phyloP scores from a whole-genome alignment of 2,797 vertebrate species.

The Galagoides demidoff region DNA sequence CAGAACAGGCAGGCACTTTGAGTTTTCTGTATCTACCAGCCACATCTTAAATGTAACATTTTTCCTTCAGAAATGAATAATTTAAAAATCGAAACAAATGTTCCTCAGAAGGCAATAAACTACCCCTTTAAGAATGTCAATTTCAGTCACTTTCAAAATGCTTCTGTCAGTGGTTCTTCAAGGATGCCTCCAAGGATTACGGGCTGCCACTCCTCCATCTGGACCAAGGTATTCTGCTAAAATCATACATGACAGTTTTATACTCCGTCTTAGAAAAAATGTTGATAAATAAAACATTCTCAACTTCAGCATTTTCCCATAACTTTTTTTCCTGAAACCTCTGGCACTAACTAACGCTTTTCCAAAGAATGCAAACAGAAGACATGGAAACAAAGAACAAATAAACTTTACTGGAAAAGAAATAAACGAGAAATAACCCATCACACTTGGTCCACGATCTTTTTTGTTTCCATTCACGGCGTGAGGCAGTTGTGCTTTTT shows the following conservation, averaged over 20 bases:
- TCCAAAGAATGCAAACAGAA: not conserved
- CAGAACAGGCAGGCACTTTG: not conserved
- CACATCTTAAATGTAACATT: not conserved
- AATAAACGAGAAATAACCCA: not conserved
- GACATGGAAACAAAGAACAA: not conserved
- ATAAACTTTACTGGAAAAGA: not conserved
- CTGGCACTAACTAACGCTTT: not conserved
- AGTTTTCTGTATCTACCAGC: not conserved
- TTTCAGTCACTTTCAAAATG: slow-evolving; percentile 28
- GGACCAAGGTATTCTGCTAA: slow-evolving; percentile 5
- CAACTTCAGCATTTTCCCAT: not conserved
- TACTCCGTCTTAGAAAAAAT: not conserved
- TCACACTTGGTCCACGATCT: not conserved
- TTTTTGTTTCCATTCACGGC: not conserved
- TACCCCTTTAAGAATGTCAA: slow-evolving; percentile 12
- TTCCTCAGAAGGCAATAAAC: not conserved
- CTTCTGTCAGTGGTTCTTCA: not conserved
- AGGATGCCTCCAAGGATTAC: not conserved
- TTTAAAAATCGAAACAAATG: not conserved
- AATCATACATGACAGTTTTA: not conserved
- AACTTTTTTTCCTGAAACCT: not conserved
- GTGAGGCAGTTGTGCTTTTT: not conserved
- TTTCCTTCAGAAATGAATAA: not conserved
- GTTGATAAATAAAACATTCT: slow-evolving; percentile 23
- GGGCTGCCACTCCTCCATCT: not conserved